A percentile compares a stretch with the other conserved stretches of the same genome.
Conservation (phyloP, 2,797 vertebrate species). For the Myotis myotis region DNA sequence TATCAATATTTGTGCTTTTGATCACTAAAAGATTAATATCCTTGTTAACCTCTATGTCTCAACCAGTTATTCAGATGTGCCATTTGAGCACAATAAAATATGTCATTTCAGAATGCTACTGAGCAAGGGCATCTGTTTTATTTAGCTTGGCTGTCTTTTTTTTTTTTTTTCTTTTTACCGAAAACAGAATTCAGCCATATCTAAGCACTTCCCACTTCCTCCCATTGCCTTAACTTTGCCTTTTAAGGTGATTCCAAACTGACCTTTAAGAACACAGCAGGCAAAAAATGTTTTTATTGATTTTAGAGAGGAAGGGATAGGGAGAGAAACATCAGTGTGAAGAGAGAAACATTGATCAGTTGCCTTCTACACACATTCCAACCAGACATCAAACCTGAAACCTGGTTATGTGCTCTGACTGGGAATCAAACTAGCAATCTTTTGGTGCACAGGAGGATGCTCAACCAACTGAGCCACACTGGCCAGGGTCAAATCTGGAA, state of each 20-base stretch:
- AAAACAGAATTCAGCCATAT: slow-evolving; percentile 22
- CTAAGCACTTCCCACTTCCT: neutral
- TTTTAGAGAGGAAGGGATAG: neutral
- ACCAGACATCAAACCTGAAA: neutral
- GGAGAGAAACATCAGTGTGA: neutral
- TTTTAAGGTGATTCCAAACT: slow-evolving; percentile 40
- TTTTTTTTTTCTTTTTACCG: slow-evolving; percentile 31
- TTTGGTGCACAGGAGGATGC: neutral
- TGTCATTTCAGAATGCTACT: neutral
- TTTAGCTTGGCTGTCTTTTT: slow-evolving; percentile 37
- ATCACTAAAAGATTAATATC: neutral
- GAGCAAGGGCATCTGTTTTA: neutral
- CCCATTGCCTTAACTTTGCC: neutral
- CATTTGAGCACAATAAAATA: slow-evolving; percentile 20
- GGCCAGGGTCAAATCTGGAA: slow-evolving; percentile 22
- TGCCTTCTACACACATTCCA: neutral
- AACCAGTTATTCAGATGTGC: neutral
- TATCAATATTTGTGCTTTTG: neutral
- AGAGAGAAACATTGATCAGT: neutral
- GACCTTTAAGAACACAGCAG: slow-evolving; percentile 17
- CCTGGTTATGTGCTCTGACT: neutral
- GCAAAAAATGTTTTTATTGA: neutral
- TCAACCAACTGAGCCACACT: neutral
- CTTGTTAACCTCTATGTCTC: neutral
- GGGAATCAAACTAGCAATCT: neutral